Percentiles rank a stretch among this genome's conserved stretches.
Evolutionary conservation across 2,797 vertebrate species (phyloP).

Genomic region (Phataginus tetradactyla): DNA sequence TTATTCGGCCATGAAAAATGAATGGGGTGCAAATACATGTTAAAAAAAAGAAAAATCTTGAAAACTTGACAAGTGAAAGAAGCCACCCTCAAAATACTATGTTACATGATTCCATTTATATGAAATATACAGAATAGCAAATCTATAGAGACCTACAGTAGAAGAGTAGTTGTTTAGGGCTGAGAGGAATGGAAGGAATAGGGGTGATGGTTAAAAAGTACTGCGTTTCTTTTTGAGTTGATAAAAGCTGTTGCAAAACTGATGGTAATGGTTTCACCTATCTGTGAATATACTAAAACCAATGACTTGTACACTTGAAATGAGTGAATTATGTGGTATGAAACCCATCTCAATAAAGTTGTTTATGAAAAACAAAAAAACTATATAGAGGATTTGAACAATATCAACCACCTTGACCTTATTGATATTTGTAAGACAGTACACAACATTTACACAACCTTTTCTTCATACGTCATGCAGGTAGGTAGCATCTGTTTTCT

Average conservation of each 20-base stretch:
- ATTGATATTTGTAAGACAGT: neutral
- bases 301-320: neutral
- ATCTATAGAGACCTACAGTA: neutral
- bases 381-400: neutral
- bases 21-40: neutral
- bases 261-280: neutral
- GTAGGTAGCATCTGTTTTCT: neutral
- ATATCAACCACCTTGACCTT: neutral
- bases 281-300: neutral
- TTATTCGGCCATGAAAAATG: neutral
- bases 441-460: neutral
- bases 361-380: neutral
- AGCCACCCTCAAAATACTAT: neutral
- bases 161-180: neutral
- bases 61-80: conserved; percentile 9
- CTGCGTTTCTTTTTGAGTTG: neutral
- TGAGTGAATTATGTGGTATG: neutral
- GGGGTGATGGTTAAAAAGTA: neutral
- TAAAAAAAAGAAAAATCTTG: neutral
- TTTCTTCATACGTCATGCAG: neutral
- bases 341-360: neutral
- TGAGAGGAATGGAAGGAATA: neutral
- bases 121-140: neutral
- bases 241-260: neutral
- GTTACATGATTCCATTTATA: neutral